Evolutionary conservation across 2,797 vertebrate genomes (phyloP), one percentile per base, ranked within the genome.

Genomic region (Channa striata): DNA sequence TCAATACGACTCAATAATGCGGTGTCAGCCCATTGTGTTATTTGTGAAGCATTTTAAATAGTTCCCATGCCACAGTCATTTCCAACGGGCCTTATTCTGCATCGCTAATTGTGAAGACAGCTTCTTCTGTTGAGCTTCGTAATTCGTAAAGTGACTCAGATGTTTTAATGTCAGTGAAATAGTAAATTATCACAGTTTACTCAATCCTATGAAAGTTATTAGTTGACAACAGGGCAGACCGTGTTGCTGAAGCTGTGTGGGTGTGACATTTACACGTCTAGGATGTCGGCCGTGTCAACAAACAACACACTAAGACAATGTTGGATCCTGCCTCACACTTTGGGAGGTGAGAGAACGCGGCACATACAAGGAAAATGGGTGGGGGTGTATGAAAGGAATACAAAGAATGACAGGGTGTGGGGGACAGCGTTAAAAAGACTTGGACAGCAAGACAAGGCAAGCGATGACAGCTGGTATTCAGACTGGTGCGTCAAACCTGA

Each of bases 181-280:
- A 2, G 19, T 14, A 46, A 62, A 57, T 66, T 49, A 36, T 36
- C 23, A 14, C 12, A 42, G 19, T 48, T 64, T 21, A 37, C 1
- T 59, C 6, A 52, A 36, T 52, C 11, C 9, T 73, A 20, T 68
- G 12, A 54, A 68, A 71, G 47, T 48, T 59, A 59, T 72, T 30
- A 53, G 60, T 52, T 52, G 53, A 62, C 43, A 56, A 60, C 53
- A n/a, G 54, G 49, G 37, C 48, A 67, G 50, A 75, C 58, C 56
- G 59, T 60, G 46, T 66, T 82, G 69, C 76, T 44, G 53, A 36
- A 68, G 59, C 48, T 71, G 50, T 42, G 66, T 77, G 52, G 72
- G 57, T 51, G 72, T 71, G 82, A 84, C 74, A 84, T 85, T 82
- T 86, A 81, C 82, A 80, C 65, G 68, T 66, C 53, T 23, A 62